A percentile compares a stretch with the other conserved stretches of the same genome.
Evolutionary conservation across 2,888 invertebrate genomes (phyloP).

Genomic region (Leptogaster cylindrica): DNA sequence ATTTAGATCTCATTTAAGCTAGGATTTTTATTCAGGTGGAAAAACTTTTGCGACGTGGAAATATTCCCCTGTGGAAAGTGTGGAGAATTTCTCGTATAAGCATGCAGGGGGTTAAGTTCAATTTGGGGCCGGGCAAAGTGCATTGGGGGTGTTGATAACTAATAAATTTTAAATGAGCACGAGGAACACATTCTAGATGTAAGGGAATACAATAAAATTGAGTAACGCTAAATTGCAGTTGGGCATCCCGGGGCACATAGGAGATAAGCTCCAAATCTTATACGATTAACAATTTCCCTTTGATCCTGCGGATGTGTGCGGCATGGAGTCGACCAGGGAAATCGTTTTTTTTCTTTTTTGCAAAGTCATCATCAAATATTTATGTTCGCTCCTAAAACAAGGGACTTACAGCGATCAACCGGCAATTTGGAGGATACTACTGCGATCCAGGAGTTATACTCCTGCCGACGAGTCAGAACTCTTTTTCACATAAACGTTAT

Average conservation of each 20-base stretch:
- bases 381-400: constrained; percentile 40
- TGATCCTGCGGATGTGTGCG: constrained; percentile 40
- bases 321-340: constrained; percentile 32
- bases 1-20: too few species aligned
- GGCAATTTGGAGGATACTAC: constrained; percentile 25
- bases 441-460: neutral
- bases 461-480: neutral
- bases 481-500: constrained; percentile 27
- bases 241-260: neutral
- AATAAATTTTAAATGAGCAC: constrained; percentile 35
- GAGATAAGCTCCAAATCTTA: constrained; percentile 36
- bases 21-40: neutral
- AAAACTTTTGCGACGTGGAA: constrained; percentile 3
- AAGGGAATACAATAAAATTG: constrained; percentile 31
- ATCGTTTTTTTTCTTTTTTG: constrained; percentile 47
- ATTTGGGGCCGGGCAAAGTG: neutral
- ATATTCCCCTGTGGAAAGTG: too few species aligned
- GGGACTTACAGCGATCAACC: constrained; percentile 36
- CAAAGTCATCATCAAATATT: constrained; percentile 52
- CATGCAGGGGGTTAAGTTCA: too few species aligned
- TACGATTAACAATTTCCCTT: constrained; percentile 47
- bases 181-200: constrained; percentile 20
- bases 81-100: too few species aligned
- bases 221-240: constrained; percentile 30
- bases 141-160: constrained; percentile 17